Evolutionary conservation across 2,113 vertebrate genomes (phyloP).

Genomic region (Alaudala cheleensis): DNA sequence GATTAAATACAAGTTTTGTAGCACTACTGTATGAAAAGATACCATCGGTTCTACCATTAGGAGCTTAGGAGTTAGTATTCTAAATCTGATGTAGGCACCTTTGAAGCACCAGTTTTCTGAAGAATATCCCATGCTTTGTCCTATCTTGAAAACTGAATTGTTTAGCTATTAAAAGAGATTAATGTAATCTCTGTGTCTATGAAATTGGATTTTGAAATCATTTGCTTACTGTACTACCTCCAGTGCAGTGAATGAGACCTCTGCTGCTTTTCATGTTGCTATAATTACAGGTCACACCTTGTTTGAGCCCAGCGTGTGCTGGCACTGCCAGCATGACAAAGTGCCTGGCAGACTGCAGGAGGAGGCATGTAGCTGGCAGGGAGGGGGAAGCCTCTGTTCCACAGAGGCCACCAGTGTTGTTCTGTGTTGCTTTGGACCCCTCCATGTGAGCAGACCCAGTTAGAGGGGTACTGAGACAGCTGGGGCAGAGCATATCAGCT

Average conservation of each 20-base stretch:
- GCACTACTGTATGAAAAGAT: conserved; percentile 47
- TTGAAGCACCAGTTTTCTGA: conserved; percentile 39
- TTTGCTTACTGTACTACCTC: conserved; percentile 12
- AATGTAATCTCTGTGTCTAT: conserved; percentile 53
- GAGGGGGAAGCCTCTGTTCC: not conserved
- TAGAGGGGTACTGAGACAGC: not conserved
- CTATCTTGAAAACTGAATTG: conserved; percentile 57
- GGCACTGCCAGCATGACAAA: rapidly evolving
- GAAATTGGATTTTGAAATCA: conserved; percentile 59
- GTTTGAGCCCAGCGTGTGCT: not conserved
- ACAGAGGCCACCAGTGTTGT: rapidly evolving
- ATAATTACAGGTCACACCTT: not conserved
- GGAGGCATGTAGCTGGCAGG: rapidly evolving
- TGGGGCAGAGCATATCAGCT: rapidly evolving
- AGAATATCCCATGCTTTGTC: conserved; percentile 47
- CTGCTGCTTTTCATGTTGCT: not conserved
- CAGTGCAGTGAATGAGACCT: not conserved
- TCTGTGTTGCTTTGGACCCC: rapidly evolving
- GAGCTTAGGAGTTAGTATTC: conserved; percentile 24
- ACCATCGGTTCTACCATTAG: not conserved
- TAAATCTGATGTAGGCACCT: conserved; percentile 38
- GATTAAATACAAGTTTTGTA: conserved; percentile 37
- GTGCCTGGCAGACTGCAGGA: not conserved
- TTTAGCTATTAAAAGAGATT: conserved; percentile 59
- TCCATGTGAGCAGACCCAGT: rapidly evolving